These are phyloP conservation scores for Anthonomus grandis DNA, from an alignment of 1,140 invertebrate species.

Conservation along the genomic window DNA sequence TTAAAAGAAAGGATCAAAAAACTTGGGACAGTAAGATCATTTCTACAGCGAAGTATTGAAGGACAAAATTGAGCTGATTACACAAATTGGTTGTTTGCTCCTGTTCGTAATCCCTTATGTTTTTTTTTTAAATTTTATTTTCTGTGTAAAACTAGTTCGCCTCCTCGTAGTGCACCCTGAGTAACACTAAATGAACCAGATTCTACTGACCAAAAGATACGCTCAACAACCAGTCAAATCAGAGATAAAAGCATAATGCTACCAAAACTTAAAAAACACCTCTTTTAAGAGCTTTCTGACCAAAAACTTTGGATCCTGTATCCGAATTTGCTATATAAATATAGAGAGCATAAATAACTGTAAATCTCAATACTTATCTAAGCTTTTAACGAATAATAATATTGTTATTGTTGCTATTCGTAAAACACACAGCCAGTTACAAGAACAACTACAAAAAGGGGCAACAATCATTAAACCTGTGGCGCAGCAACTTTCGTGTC, in stretches of 20 bases:
- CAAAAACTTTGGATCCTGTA: background rate
- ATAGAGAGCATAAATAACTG: background rate
- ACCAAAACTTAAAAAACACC: conserved; percentile 6
- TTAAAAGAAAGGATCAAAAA: too few relatives aligned
- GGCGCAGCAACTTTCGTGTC: background rate
- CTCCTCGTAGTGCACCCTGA: too few relatives aligned
- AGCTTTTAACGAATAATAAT: too few relatives aligned
- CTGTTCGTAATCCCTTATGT: too few relatives aligned
- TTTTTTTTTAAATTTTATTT: too few relatives aligned
- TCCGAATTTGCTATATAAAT: background rate
- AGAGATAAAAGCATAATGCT: conserved; percentile 3
- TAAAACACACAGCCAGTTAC: background rate
- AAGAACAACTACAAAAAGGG: conserved; percentile 2
- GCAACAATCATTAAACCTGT: too few relatives aligned
- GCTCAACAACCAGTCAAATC: background rate
- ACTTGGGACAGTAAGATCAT: too few relatives aligned
- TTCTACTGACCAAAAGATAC: background rate
- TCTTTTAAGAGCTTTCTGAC: conserved; percentile 3
- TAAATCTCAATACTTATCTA: background rate
- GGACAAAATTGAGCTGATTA: too few relatives aligned
- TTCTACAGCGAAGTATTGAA: too few relatives aligned
- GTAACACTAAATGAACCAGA: background rate
- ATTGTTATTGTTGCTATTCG: background rate
- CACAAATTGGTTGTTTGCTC: too few relatives aligned
- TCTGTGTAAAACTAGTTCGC: too few relatives aligned